A percentile compares a stretch with the other conserved stretches of the same genome.
phyloP scores from a whole-genome alignment of 2,113 vertebrate genomes.

The Syrrhaptes paradoxus region DNA sequence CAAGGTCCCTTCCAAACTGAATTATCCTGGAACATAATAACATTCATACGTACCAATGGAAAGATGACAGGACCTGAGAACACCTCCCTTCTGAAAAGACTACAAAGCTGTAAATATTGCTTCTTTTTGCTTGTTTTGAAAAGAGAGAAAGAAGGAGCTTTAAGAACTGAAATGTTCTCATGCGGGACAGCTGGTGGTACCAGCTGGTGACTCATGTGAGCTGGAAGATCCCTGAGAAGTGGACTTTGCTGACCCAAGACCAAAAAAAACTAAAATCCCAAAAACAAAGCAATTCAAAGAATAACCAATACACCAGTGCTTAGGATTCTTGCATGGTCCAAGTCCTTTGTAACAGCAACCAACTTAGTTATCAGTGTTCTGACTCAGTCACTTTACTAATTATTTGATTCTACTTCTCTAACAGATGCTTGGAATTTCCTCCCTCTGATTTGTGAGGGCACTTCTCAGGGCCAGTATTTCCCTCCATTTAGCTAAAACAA shows the following conservation, averaged over 20 bases:
- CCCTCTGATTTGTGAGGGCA: not conserved
- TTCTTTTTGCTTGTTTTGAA: not conserved
- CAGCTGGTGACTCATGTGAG: not conserved
- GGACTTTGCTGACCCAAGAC: not conserved
- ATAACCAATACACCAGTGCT: not conserved
- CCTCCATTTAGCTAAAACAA: slow-evolving; percentile 53
- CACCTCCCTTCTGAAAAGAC: not conserved
- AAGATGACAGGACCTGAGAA: not conserved
- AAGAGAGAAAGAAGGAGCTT: not conserved
- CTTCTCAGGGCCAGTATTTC: slow-evolving; percentile 47
- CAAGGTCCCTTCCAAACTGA: not conserved
- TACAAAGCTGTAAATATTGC: not conserved
- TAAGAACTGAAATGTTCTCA: not conserved
- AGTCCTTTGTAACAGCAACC: not conserved
- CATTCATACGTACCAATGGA: not conserved
- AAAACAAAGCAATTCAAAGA: not conserved
- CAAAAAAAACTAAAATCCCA: not conserved
- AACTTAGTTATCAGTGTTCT: not conserved
- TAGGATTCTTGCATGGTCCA: not conserved
- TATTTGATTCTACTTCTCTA: not conserved
- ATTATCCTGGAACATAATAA: not conserved
- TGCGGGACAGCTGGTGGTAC: not conserved
- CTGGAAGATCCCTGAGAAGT: not conserved
- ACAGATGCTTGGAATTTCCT: slow-evolving; percentile 43
- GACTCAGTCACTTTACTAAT: not conserved